phyloP scores from a whole-genome alignment of 2,888 invertebrate species.

The Melanostoma scalare region DNA sequence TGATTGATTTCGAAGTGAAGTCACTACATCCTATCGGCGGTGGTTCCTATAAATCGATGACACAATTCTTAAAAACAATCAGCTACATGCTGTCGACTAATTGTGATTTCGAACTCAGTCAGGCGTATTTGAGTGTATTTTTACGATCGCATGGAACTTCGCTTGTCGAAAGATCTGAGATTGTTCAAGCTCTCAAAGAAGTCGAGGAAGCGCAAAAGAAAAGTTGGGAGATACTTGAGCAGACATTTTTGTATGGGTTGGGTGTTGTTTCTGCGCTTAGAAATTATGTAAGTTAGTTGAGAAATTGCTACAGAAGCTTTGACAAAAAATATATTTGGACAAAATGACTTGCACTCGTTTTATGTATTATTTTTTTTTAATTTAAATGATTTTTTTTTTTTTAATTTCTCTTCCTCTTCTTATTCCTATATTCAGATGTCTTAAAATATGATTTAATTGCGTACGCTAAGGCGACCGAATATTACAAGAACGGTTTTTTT shows the following conservation, averaged over 20 bases:
- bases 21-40: constrained; percentile 89
- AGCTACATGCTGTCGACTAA: constrained; percentile 88
- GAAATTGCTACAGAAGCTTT: constrained; percentile 59
- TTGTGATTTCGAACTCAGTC: constrained; percentile 93
- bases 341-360: background rate
- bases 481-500: too few species aligned
- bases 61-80: constrained; percentile 90
- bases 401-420: too few species aligned
- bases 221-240: constrained; percentile 87
- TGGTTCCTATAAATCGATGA: constrained; percentile 87
- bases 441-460: too few species aligned
- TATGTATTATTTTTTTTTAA: too few species aligned
- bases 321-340: constrained; percentile 21
- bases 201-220: constrained; percentile 85
- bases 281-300: constrained; percentile 81
- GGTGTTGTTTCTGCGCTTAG: constrained; percentile 90
- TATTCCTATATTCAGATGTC: too few species aligned
- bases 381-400: too few species aligned
- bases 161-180: constrained; percentile 84
- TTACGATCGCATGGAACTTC: constrained; percentile 89
- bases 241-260: constrained; percentile 88
- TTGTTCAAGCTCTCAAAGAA: constrained; percentile 84
- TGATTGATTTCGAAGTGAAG: constrained; percentile 93
- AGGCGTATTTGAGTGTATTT: constrained; percentile 94
- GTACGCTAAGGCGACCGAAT: too few species aligned